Conservation (phyloP, 1,140 invertebrate species). For the Limonius californicus region DNA sequence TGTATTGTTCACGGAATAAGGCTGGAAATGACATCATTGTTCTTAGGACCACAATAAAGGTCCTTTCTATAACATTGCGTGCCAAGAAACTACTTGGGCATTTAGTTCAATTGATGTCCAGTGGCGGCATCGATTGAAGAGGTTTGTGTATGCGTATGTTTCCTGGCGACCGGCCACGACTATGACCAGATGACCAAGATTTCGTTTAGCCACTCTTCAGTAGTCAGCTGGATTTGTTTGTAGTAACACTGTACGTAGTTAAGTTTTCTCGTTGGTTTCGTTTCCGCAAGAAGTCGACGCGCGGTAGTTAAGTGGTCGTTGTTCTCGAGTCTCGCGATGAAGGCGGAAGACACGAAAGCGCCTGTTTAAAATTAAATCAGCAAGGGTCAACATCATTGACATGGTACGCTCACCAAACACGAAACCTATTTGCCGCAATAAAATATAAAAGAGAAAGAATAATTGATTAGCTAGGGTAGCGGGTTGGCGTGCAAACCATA, state of each 20-base stretch:
- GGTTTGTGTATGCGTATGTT: conserved; percentile 11
- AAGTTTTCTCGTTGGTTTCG: too few species aligned
- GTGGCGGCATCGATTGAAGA: background rate
- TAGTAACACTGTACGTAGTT: background rate
- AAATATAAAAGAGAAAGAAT: background rate
- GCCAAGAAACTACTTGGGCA: background rate
- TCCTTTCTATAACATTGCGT: background rate
- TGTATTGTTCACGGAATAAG: too few species aligned
- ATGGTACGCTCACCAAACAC: background rate
- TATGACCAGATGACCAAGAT: conserved; percentile 14
- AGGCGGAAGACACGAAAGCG: background rate
- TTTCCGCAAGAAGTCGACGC: too few species aligned
- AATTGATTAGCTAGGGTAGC: background rate
- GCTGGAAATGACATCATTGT: too few species aligned
- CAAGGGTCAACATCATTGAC: background rate
- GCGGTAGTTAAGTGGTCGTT: background rate
- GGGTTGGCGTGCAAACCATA: conserved; percentile 18
- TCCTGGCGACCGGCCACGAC: conserved; percentile 9
- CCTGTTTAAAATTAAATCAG: background rate
- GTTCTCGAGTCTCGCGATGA: background rate
- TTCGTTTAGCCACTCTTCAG: background rate
- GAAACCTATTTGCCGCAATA: background rate
- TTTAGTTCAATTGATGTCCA: background rate
- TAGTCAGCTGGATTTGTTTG: conserved; percentile 2
- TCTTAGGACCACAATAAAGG: background rate